Evolutionary conservation across 2,888 invertebrate genomes (phyloP), one percentile per base, ranked within the genome.

Genomic region (Lasioglossum vierecki): DNA sequence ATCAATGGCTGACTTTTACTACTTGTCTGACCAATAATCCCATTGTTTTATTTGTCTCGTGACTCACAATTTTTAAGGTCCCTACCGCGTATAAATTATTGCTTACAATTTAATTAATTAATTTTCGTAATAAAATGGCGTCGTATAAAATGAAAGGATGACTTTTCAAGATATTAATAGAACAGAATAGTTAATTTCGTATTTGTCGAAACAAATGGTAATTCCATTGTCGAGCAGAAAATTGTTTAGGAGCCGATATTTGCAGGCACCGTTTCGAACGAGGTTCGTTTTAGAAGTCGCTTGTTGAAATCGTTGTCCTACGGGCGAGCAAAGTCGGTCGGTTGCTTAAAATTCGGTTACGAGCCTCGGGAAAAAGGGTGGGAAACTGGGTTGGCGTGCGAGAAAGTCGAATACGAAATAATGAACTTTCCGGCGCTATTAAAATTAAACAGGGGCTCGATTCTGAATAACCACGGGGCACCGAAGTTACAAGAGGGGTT

Each of bases 361-460:
- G 30, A 15, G 71, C 13, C 6, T 41, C 39, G 30, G 26, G 26
- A 11, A 9, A 46, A 30, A 26, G 26, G 18, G 66, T 35, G 30
- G 46, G 46, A 46, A 44, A 72, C 71, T 39, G 46, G n/a, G 71
- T 15, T 44, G 46, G 46, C 71, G 15, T 26, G 46, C 44, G 26
- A 18, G 15, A 72, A 72, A 72, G 49, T 72, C 49, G 49, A 72
- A 72, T 35, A 30, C 72, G 49, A 72, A 72, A 49, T 49, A 72
- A 49, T 72, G 46, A 46, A 46, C 30, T 44, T 72, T 72, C 72
- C 18, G 49, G 49, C 30, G 49, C 18, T 72, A 72, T 72, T 49
- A 49, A 49, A 72, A 44, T 72, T 49, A 72, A 49, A 72, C 71
- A 46, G 71, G 46, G 46, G 71, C 71, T 72, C 71, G 71, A 72